These are phyloP conservation scores for Microplitis deprimator DNA, from an alignment of 2,888 invertebrate genomes.

Conservation along the genomic window DNA sequence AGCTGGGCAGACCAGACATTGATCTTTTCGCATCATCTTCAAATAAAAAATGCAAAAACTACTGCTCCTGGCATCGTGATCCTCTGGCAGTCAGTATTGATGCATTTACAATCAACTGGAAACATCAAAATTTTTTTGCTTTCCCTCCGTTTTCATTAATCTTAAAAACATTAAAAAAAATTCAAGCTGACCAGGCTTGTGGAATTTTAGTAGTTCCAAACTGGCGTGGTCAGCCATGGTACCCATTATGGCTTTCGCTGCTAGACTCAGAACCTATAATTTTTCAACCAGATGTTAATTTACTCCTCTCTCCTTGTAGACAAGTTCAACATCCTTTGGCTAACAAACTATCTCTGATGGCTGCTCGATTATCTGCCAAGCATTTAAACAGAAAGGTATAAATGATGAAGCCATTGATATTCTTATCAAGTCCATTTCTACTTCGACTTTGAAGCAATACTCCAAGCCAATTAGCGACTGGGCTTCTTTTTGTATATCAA, in stretches of 20 bases:
- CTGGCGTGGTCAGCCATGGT: too few relatives aligned
- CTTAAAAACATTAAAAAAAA: slow-evolving; percentile 31
- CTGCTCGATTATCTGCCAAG: slow-evolving; percentile 34
- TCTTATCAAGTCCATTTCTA: slow-evolving; percentile 25
- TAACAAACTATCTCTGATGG: slow-evolving; percentile 44
- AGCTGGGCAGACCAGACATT: slow-evolving; percentile 3
- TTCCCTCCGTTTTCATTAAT: slow-evolving; percentile 39
- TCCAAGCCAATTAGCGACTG: too few relatives aligned
- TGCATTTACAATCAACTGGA: too few relatives aligned
- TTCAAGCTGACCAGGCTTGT: slow-evolving; percentile 15
- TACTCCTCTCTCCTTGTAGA: slow-evolving; percentile 34
- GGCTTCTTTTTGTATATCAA: too few relatives aligned
- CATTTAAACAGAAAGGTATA: slow-evolving; percentile 1
- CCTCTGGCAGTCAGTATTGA: too few relatives aligned
- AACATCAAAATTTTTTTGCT: slow-evolving; percentile 18
- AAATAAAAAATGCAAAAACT: slow-evolving; percentile 34
- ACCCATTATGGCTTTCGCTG: too few relatives aligned
- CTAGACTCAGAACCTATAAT: slow-evolving; percentile 19
- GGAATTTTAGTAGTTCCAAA: slow-evolving; percentile 33
- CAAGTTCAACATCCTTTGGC: slow-evolving; percentile 27
- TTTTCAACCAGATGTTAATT: slow-evolving; percentile 34
- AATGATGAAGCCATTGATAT: slow-evolving; percentile 23
- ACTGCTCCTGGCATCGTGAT: background rate
- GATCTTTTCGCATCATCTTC: background rate
- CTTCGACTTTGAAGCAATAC: too few relatives aligned